phyloP scores from a whole-genome alignment of 2,888 invertebrate species.

The Portevinia maculata region DNA sequence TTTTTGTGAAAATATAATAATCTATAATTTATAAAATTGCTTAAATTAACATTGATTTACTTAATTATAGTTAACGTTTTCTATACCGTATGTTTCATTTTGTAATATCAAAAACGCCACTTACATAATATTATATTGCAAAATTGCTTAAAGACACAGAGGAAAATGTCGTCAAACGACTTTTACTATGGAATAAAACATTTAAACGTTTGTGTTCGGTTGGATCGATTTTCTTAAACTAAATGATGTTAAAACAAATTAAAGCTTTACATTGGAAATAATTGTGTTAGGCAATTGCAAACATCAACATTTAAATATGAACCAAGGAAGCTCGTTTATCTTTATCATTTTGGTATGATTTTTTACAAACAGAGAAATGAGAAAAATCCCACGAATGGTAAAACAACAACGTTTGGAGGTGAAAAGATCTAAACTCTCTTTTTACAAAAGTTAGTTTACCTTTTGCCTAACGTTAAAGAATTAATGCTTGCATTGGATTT shows the following conservation, averaged over 20 bases:
- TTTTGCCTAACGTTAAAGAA: too few relatives aligned
- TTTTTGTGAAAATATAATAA: slow-evolving; percentile 43
- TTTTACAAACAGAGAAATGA: too few relatives aligned
- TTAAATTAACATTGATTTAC: slow-evolving; percentile 14
- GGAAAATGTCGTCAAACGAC: slow-evolving; percentile 20
- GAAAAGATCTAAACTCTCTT: too few relatives aligned
- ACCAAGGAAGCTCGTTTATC: too few relatives aligned
- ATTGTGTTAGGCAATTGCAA: too few relatives aligned
- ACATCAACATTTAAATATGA: too few relatives aligned
- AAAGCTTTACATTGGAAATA: slow-evolving; percentile 8
- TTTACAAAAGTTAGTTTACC: too few relatives aligned
- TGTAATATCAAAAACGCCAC: slow-evolving; percentile 35
- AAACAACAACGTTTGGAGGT: too few relatives aligned
- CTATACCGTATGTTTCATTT: slow-evolving; percentile 1
- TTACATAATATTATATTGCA: slow-evolving; percentile 11
- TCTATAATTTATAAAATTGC: slow-evolving; percentile 42
- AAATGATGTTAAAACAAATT: not conserved
- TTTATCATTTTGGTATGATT: too few relatives aligned
- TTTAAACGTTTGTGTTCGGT: not conserved
- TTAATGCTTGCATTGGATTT: too few relatives aligned
- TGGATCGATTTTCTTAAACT: not conserved
- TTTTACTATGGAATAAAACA: not conserved
- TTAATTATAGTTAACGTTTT: slow-evolving; percentile 25
- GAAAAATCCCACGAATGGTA: too few relatives aligned
- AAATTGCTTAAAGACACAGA: slow-evolving; percentile 44